These are phyloP conservation scores for Sialis lutaria DNA, from an alignment of 2,888 invertebrate species.

Conservation along the genomic window DNA sequence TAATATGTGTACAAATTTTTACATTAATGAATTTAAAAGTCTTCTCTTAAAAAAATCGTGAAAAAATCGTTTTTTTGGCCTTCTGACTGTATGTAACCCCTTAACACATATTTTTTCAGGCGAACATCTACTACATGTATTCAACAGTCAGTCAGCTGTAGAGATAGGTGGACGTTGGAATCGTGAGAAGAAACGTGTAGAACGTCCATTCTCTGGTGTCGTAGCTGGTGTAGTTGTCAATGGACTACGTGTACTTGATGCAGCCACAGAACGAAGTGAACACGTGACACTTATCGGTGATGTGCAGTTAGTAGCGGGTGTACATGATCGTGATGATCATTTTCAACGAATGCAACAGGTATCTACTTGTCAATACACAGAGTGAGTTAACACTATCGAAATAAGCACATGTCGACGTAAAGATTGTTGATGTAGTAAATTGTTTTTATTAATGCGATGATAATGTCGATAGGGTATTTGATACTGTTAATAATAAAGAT, in stretches of 20 bases:
- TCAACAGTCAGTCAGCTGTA: conserved; percentile 81
- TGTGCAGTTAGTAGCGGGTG: conserved; percentile 58
- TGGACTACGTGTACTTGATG: conserved; percentile 65
- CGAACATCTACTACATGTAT: conserved; percentile 41
- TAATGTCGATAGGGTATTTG: no score
- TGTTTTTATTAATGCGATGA: no score
- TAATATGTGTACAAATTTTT: no score
- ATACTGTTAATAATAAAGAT: no score
- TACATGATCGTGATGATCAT: conserved; percentile 53
- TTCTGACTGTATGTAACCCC: no score
- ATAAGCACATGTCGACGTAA: no score
- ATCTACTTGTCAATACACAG: conserved; percentile 8
- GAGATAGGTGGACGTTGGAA: conserved; percentile 77
- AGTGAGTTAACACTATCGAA: no score
- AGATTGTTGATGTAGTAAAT: no score
- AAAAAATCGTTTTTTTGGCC: no score
- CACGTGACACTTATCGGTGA: conserved; percentile 66
- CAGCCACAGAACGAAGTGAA: conserved; percentile 69
- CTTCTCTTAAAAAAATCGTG: no score
- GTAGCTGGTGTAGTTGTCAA: conserved; percentile 82
- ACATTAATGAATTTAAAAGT: no score
- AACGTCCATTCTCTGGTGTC: conserved; percentile 71
- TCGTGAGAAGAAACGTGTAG: conserved; percentile 45
- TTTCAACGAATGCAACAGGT: conserved; percentile 82
- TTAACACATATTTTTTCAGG: conserved; percentile 33